Base-by-base conservation (phyloP, 2,888 invertebrate genomes). In the Stegophylla sp. region DNA sequence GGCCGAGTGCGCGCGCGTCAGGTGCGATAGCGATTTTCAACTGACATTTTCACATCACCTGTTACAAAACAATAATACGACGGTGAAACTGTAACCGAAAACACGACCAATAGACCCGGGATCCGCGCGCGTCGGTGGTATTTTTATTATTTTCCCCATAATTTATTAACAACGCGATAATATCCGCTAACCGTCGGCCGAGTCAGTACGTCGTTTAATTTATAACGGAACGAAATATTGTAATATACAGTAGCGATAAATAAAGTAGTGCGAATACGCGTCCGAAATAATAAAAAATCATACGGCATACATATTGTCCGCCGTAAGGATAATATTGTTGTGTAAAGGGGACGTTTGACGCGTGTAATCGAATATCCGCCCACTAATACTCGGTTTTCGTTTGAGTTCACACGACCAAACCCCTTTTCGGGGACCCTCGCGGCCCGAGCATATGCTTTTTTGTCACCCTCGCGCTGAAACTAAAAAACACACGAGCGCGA, bases 311-410 rank as follows among this genome's bases (percentile, higher is more conserved):
- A 51, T 71, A 79, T 71, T 79, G 79, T 79, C 63, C 48, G 26
- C 63, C 23, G 9, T 20, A 4, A 20, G 20, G 28, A 48, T 20
- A 71, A 28, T 28, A 26, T 51, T 63, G 5, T 23, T 7, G 23
- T 59, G 28, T 53, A 53, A 61, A 64, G 61, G 79, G 79, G 69
- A 77, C 59, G 67, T 71, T 79, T 79, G 79, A 69, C 79, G 69
- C 69, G 61, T 79, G 69, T 79, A 79, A 79, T 79, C 79, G 79
- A 79, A 79, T 79, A 79, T 79, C 61, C 79, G 79, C 79, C 79
- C 79, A 79, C 79, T 79, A 79, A 79, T 71, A 71, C 79, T 79
- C 79, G 71, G 79, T 79, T 79, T 71, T 79, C 79, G 79, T 79
- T 79, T 48, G 79, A 79, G 59, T 79, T 79, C 79, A 79, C 79